Percentiles rank a stretch among this genome's conserved stretches.
phyloP scores from a whole-genome alignment of 2,113 vertebrate genomes.

The Chaetura pelagica region DNA sequence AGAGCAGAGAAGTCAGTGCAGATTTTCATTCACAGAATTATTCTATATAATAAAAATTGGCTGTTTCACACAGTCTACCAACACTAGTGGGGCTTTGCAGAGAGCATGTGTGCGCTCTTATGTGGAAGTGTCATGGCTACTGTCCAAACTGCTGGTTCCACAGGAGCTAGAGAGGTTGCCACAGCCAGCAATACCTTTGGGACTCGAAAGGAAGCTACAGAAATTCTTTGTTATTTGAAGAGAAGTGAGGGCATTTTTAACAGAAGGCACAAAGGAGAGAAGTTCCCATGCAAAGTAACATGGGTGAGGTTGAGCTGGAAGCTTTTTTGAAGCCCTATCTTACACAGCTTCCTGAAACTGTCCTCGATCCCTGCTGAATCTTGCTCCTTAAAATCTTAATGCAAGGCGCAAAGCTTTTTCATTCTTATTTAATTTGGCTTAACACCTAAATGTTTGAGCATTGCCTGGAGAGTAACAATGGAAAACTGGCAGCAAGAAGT shows the following conservation, averaged over 20 bases:
- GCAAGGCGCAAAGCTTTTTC: neutral
- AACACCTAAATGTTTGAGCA: neutral
- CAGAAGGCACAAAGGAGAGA: neutral
- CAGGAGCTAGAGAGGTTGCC: conserved; percentile 7
- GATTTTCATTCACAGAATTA: neutral
- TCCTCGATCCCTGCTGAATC: neutral
- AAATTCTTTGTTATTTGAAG: neutral
- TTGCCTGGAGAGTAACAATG: neutral
- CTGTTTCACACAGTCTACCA: neutral
- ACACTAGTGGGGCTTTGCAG: neutral
- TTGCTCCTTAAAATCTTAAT: neutral
- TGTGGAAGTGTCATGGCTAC: neutral
- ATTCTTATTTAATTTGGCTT: neutral
- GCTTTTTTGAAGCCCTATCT: neutral
- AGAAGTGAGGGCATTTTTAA: no score
- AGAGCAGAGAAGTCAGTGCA: neutral
- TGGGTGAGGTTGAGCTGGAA: neutral
- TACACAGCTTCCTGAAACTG: neutral
- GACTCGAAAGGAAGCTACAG: conserved; percentile 6
- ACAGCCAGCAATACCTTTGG: neutral
- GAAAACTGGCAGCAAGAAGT: neutral
- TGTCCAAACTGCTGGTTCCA: neutral
- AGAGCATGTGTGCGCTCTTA: neutral
- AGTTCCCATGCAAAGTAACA: neutral
- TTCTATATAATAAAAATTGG: neutral